Base-by-base conservation (phyloP, 2,113 vertebrate species). In the Cyanoderma ruficeps region DNA sequence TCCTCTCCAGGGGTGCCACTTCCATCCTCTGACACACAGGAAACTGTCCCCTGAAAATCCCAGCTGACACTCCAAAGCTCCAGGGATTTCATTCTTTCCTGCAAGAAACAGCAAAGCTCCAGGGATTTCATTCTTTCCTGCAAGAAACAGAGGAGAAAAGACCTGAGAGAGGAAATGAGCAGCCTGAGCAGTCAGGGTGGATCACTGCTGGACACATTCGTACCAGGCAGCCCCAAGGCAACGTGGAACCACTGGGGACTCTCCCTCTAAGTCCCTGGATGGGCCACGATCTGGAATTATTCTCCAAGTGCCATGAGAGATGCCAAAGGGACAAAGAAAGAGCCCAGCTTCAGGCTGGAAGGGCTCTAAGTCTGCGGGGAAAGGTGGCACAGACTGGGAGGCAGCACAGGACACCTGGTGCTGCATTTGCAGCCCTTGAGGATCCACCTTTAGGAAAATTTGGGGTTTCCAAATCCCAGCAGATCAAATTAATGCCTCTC, bases 271-370 rank as follows among this genome's bases (percentile, higher is more conserved):
- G 27, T 2, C 23, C 10, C 31, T 27, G 7, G 8, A 31, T 3
- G 52, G 20, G 24, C n/a, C 33, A 46, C 0, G 0, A 3, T 9
- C 50, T 13, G 1, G 21, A 22, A 24, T 63, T 44, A 6, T 63
- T 68, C 75, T 75, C 35, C 44, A 81, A 74, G 53, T 63, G 44
- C 81, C 37, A 11, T 2, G 13, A 57, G 42, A 57, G 53, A 27
- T 22, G 49, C 23, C 8, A 6, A 35, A 33, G 33, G 63, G 41
- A 15, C 15, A 31, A 44, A 63, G 15, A n/a, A 60, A 52, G 10
- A 9, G 13, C 30, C 70, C 64, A 7, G 35, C 27, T 75, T 31
- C 37, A 50, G 41, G 6, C 25, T n/a, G n/a, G 44, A 31, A 47
- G 47, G 55, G 50, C 56, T 83, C 47, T 11, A 31, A 64, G 7